Evolutionary conservation across 2,113 vertebrate species (phyloP).

Genomic region (Rhinichthys klamathensis): DNA sequence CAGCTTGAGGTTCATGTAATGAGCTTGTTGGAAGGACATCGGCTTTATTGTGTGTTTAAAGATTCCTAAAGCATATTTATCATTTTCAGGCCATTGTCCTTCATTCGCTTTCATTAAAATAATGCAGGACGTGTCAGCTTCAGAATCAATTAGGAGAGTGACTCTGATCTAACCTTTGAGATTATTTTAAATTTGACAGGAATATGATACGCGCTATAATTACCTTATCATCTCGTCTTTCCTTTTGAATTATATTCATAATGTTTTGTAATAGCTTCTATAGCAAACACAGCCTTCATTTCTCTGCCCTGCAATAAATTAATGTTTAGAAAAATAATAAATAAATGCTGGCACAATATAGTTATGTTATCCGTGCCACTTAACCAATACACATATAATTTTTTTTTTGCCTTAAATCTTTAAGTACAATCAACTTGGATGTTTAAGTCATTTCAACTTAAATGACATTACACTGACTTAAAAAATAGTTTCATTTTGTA

Average conservation of each 20-base stretch:
- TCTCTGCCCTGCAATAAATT: not conserved
- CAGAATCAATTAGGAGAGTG: not conserved
- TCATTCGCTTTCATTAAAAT: not conserved
- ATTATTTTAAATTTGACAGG: not conserved
- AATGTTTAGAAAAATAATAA: not conserved
- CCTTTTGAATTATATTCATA: too few relatives aligned
- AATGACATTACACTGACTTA: too few relatives aligned
- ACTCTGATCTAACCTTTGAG: not conserved
- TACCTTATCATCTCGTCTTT: too few relatives aligned
- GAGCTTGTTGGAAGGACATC: constrained; percentile 20
- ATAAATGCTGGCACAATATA: not conserved
- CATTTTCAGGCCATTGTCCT: not conserved
- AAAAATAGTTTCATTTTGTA: too few relatives aligned
- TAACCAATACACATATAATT: not conserved
- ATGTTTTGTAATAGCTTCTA: not conserved
- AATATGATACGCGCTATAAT: too few relatives aligned
- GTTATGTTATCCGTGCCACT: not conserved
- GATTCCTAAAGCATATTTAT: constrained; percentile 5
- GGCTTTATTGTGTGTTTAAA: constrained; percentile 5
- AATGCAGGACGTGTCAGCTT: not conserved
- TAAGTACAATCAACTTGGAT: too few relatives aligned
- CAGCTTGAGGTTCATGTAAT: constrained; percentile 41
- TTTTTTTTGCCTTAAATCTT: too few relatives aligned
- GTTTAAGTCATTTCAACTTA: too few relatives aligned
- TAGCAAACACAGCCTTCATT: not conserved